Percentiles rank a stretch among this genome's conserved stretches.
Conservation (phyloP, 2,797 vertebrate genomes). For the Gouania willdenowi region DNA sequence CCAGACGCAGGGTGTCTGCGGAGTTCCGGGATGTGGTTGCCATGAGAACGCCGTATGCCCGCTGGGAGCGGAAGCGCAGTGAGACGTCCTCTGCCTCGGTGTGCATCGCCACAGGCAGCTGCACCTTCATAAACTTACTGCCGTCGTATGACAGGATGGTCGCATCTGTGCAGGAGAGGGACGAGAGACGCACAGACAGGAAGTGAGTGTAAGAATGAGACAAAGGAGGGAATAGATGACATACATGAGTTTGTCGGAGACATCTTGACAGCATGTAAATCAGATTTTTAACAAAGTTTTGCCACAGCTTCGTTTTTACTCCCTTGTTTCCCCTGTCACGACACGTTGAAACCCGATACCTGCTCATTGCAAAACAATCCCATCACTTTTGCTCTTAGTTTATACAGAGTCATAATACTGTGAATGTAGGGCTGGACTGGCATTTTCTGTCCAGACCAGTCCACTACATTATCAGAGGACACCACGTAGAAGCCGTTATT, state of each 20-base stretch:
- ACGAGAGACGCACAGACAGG: neutral
- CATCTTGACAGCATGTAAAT: slow-evolving; percentile 6
- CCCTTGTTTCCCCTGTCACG: slow-evolving; percentile 13
- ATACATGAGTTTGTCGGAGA: slow-evolving; percentile 11
- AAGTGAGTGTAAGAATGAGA: slow-evolving; percentile 3
- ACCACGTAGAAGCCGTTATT: no score
- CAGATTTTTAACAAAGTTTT: slow-evolving; percentile 40
- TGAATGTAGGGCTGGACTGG: no score
- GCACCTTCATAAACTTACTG: slow-evolving; percentile 99
- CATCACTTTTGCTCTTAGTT: slow-evolving; percentile 34
- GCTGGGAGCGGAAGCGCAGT: slow-evolving; percentile 91
- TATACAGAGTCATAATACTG: no score
- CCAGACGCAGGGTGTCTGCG: slow-evolving; percentile 93
- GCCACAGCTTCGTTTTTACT: slow-evolving; percentile 6
- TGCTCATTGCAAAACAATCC: slow-evolving; percentile 35
- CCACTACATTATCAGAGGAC: no score
- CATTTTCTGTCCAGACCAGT: no score
- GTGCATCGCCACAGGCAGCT: slow-evolving; percentile 96
- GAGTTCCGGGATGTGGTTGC: slow-evolving; percentile 97
- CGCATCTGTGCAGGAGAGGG: slow-evolving; percentile 78
- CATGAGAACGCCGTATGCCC: slow-evolving; percentile 97
- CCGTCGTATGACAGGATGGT: slow-evolving; percentile 97
- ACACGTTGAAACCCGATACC: slow-evolving; percentile 36
- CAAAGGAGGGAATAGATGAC: neutral
- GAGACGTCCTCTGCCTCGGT: slow-evolving; percentile 98